Conservation (phyloP, 2,797 vertebrate species). For the Cirrhinus mrigala region DNA sequence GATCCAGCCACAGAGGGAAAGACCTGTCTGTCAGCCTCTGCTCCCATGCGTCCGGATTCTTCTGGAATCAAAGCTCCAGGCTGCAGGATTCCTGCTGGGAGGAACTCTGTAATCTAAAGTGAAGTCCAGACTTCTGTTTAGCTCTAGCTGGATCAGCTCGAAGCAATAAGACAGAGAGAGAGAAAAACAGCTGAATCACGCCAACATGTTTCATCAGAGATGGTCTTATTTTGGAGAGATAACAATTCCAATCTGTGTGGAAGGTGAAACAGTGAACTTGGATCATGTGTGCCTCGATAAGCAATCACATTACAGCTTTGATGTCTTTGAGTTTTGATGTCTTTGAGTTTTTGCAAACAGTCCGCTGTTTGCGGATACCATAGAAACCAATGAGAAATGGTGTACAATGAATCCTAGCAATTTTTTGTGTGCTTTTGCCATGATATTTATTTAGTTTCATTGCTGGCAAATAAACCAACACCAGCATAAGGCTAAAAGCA, state of each 20-base stretch:
- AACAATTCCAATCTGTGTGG: neutral
- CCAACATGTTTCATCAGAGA: neutral
- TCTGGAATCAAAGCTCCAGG: slow-evolving; percentile 71
- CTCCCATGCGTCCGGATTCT: slow-evolving; percentile 55
- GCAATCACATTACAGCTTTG: neutral
- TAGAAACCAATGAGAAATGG: too few relatives aligned
- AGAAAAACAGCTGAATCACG: neutral
- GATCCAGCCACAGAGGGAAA: slow-evolving; percentile 4
- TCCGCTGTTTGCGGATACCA: too few relatives aligned
- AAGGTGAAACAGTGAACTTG: neutral
- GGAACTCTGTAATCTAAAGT: slow-evolving; percentile 65
- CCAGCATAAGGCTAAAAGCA: too few relatives aligned
- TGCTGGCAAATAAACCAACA: too few relatives aligned
- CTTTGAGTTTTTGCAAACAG: neutral
- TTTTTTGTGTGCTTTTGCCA: neutral
- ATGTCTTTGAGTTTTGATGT: neutral
- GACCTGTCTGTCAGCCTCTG: slow-evolving; percentile 21
- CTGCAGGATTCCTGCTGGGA: slow-evolving; percentile 63
- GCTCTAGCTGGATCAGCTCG: neutral
- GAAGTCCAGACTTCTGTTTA: slow-evolving; percentile 14
- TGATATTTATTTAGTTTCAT: too few relatives aligned
- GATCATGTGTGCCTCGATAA: neutral
- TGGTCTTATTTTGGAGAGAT: neutral
- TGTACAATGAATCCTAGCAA: too few relatives aligned
- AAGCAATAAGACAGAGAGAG: neutral